A percentile compares a stretch with the other conserved stretches of the same genome.
Conservation (phyloP, 2,113 vertebrate species). For the Cacatua alba region DNA sequence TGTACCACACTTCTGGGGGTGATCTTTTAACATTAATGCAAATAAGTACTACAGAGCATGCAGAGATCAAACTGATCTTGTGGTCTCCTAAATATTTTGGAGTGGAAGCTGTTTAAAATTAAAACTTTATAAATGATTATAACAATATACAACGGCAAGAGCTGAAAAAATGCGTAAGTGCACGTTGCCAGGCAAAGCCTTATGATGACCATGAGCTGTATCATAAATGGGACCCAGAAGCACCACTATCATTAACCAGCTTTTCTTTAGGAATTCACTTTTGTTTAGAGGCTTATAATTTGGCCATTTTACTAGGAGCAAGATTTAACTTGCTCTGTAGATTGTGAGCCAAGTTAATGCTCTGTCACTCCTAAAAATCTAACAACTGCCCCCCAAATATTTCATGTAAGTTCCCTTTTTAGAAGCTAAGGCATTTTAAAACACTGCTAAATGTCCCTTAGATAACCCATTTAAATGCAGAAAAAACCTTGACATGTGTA, state of each 20-base stretch:
- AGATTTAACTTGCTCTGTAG: neutral
- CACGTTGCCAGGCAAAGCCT: slow-evolving; percentile 53
- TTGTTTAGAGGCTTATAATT: slow-evolving; percentile 42
- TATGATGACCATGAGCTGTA: slow-evolving; percentile 68
- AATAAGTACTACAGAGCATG: neutral
- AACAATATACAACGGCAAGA: neutral
- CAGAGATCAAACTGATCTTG: neutral
- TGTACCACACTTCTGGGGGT: neutral
- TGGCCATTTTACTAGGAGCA: slow-evolving; percentile 4
- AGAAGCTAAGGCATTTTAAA: neutral
- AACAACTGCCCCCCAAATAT: fast-evolving
- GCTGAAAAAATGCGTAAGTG: neutral
- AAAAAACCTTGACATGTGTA: fast-evolving
- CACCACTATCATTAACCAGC: slow-evolving; percentile 48
- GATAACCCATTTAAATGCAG: neutral
- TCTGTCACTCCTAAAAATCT: neutral
- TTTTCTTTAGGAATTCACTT: slow-evolving; percentile 38
- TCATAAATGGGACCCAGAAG: slow-evolving; percentile 57
- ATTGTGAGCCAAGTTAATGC: neutral
- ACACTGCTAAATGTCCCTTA: neutral
- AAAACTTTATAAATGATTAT: neutral
- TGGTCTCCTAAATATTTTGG: slow-evolving; percentile 28
- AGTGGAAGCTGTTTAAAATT: neutral
- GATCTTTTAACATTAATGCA: slow-evolving; percentile 15
- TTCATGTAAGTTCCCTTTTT: neutral